Conservation (phyloP, 2,113 vertebrate genomes). For the Corythornis cristatus region DNA sequence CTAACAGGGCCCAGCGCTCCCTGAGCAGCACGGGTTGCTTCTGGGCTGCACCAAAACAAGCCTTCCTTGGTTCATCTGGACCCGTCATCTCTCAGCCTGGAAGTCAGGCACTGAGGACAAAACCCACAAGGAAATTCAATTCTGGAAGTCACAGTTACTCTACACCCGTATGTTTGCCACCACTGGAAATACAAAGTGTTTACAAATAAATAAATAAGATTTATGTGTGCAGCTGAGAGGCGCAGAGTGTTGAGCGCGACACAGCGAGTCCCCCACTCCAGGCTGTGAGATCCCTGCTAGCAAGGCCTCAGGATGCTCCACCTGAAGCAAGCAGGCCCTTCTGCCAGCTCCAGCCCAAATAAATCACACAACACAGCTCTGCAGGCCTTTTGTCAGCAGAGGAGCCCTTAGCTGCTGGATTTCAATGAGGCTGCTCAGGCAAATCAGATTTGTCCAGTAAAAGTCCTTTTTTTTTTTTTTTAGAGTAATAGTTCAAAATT, state of each 20-base stretch:
- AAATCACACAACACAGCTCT: neutral
- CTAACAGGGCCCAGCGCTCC: fast-evolving
- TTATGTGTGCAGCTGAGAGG: neutral
- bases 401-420: neutral
- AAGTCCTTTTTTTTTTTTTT: neutral
- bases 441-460: neutral
- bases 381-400: neutral
- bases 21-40: fast-evolving
- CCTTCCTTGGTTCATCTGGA: neutral
- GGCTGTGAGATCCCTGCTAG: fast-evolving
- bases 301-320: neutral
- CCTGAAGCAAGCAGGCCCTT: neutral
- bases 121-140: neutral
- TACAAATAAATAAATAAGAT: too few species aligned
- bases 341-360: neutral
- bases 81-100: neutral
- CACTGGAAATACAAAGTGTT: neutral
- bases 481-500: neutral
- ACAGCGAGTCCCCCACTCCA: neutral
- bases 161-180: neutral
- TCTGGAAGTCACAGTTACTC: neutral
- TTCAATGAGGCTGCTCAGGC: neutral
- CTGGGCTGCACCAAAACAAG: fast-evolving
- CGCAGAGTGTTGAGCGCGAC: fast-evolving
- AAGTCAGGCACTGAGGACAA: neutral